These are phyloP conservation scores for Micromys minutus DNA, from an alignment of 2,113 vertebrate species.

Conservation along the genomic window DNA sequence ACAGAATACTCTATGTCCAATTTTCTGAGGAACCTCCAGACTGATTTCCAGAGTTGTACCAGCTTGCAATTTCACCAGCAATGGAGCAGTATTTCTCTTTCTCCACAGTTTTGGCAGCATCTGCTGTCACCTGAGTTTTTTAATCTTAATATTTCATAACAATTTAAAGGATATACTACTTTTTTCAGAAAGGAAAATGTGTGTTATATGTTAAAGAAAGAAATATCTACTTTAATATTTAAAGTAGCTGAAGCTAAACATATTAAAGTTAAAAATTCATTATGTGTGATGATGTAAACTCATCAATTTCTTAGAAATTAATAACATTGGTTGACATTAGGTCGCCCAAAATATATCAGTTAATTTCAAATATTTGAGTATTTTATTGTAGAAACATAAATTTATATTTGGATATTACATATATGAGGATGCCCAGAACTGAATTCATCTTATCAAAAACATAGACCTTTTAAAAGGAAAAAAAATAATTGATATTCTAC, in stretches of 20 bases:
- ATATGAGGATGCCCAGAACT: background rate
- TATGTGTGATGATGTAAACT: background rate
- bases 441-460: background rate
- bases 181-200: background rate
- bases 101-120: too few relatives aligned
- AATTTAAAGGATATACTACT: background rate
- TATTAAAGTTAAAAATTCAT: background rate
- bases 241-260: background rate
- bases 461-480: background rate
- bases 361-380: slow-evolving; percentile 1
- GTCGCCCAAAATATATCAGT: background rate
- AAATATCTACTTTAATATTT: too few relatives aligned
- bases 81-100: too few relatives aligned
- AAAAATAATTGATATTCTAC: background rate
- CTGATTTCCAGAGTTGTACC: too few relatives aligned
- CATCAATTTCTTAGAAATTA: background rate
- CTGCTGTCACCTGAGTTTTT: too few relatives aligned
- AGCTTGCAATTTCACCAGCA: too few relatives aligned
- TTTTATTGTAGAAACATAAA: background rate
- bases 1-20: too few relatives aligned
- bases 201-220: too few relatives aligned
- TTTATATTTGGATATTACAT: background rate
- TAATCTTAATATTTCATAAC: too few relatives aligned
- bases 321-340: background rate
- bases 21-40: too few relatives aligned